Evolutionary conservation across 1,140 invertebrate genomes (phyloP), one percentile per base, ranked within the genome.

Genomic region (Meloidogyne exigua): DNA sequence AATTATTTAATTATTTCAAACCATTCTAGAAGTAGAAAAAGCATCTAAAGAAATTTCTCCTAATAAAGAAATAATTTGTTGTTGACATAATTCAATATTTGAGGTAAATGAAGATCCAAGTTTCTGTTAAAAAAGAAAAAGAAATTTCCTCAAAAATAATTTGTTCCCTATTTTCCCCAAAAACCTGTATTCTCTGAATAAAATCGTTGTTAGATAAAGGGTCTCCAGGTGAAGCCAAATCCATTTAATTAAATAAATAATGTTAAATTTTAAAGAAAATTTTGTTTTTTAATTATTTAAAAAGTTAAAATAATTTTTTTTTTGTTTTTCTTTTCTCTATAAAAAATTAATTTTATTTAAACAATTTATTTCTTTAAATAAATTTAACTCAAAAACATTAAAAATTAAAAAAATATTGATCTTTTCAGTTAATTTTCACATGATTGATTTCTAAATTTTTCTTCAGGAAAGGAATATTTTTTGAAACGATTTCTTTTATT

Each of bases 91-190:
- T 26, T 79, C 77, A 32, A 79, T 49, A 62, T 9, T 71, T 26
- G 77, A 57, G 26, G 77, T 79, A 42, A 79, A 79, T 44, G 42
- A 76, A 49, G 44, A 36, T 18, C 76, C 76, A 18, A 77, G 25
- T 67, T 77, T 68, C 76, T 77, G 26, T n/a, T 49, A 62, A 23
- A n/a, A n/a, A n/a, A n/a, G n/a, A n/a, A n/a, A n/a, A n/a, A n/a
- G n/a, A n/a, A n/a, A n/a, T n/a, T n/a, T n/a, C n/a, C n/a, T n/a
- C n/a, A n/a, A n/a, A n/a, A n/a, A 57, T 76, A 7, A n/a, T 63
- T 63, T 72, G 63, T 72, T n/a, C 18, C 4, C 18, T 44, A 44
- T 44, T 44, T 44, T 44, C 13, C 15, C 1, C 42, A n/a, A 1
- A n/a, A 18, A 72, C 71, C 71, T 72, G 71, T 21, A 72, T 64